Percentiles rank a stretch among this genome's conserved stretches.
Conservation (phyloP, 2,113 vertebrate species). For the Nannospalax galili region DNA sequence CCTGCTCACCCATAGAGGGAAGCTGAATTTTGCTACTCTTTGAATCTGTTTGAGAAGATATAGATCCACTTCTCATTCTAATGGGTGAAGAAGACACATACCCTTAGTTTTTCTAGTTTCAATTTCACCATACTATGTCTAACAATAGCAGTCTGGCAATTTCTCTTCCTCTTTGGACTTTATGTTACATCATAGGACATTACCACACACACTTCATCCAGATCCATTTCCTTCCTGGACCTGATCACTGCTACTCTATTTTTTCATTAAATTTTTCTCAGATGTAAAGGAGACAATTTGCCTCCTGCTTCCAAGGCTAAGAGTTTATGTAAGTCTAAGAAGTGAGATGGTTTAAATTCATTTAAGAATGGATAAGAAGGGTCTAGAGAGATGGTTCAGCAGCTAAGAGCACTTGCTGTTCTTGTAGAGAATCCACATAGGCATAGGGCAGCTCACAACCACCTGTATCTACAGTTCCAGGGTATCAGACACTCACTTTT, state of each 20-base stretch:
- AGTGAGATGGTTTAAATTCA: conserved; percentile 7
- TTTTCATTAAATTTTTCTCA: not conserved
- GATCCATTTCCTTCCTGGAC: conserved; percentile 1
- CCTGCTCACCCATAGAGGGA: not conserved
- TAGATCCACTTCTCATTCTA: not conserved
- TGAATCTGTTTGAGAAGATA: not conserved
- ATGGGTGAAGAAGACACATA: not conserved
- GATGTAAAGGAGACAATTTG: not conserved
- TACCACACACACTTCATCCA: not conserved
- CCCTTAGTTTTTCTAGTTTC: conserved; percentile 44
- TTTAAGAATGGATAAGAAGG: not conserved
- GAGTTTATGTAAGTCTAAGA: not conserved
- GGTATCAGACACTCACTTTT: no score
- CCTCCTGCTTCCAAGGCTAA: not conserved
- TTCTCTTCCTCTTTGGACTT: conserved; percentile 61
- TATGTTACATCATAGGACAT: not conserved
- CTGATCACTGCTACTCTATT: not conserved
- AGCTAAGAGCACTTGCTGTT: no score
- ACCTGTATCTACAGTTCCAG: not conserved
- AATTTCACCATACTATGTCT: conserved; percentile 54
- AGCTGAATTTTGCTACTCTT: not conserved
- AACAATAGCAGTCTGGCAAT: conserved; percentile 62
- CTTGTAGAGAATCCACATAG: no score
- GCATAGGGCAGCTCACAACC: no score
- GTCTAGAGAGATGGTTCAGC: not conserved